These are phyloP conservation scores for Orbicella faveolata DNA, from an alignment of 64 coral and sea anemone genomes.

Conservation along the genomic window DNA sequence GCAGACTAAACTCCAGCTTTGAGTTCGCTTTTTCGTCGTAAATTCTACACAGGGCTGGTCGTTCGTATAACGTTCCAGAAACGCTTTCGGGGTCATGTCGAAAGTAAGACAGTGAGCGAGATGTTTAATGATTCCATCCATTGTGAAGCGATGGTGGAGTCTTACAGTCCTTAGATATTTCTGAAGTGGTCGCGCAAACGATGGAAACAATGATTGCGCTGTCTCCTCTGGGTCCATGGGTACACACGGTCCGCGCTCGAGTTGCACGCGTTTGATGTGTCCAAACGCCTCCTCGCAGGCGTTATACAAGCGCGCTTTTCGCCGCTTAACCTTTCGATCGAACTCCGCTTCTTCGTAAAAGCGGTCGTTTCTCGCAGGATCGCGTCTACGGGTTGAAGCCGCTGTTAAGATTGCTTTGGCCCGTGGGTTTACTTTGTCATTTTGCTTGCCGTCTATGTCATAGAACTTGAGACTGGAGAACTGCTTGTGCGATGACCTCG, in stretches of 20 bases:
- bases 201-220: slow-evolving; percentile 95
- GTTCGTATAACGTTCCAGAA: slow-evolving; percentile 91
- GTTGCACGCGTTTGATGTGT: slow-evolving; percentile 85
- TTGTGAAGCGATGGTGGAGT: slow-evolving; percentile 94
- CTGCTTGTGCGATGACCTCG: slow-evolving; percentile 76
- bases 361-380: slow-evolving; percentile 90
- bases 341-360: slow-evolving; percentile 99
- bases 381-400: slow-evolving; percentile 80
- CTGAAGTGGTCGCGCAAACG: slow-evolving; percentile 93
- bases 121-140: slow-evolving; percentile 98
- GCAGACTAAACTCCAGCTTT: slow-evolving; percentile 97
- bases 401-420: slow-evolving; percentile 88
- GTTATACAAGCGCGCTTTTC: slow-evolving; percentile 74
- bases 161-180: slow-evolving; percentile 96
- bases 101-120: slow-evolving; percentile 96
- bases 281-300: slow-evolving; percentile 94
- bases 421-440: slow-evolving; percentile 85
- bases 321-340: slow-evolving; percentile 81
- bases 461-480: slow-evolving; percentile 96
- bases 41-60: slow-evolving; percentile 94
- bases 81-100: slow-evolving; percentile 97
- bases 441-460: slow-evolving; percentile 92
- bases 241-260: slow-evolving; percentile 93
- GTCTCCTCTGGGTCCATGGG: slow-evolving; percentile 99
- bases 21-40: slow-evolving; percentile 51